Evolutionary conservation across 2,797 vertebrate species (phyloP).

Genomic region (Bradypus variegatus): DNA sequence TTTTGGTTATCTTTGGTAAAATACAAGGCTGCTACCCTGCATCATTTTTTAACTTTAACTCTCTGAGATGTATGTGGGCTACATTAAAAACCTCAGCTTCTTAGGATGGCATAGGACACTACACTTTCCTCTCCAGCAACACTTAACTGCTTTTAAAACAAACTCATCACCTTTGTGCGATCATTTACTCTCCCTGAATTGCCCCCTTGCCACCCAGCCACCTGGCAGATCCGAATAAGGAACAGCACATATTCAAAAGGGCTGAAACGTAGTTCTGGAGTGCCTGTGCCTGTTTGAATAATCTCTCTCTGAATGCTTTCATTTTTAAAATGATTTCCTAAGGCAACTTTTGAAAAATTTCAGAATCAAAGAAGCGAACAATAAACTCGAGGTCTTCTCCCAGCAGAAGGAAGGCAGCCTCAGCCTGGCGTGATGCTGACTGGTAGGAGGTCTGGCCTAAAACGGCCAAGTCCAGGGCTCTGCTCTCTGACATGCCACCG

Average conservation of each 20-base stretch:
- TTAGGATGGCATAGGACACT: not conserved
- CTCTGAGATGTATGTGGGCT: not conserved
- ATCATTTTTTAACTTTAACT: not conserved
- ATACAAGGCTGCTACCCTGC: not conserved
- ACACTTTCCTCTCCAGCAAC: not conserved
- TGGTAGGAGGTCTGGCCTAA: not conserved
- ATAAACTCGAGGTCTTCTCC: not conserved
- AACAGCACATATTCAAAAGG: not conserved
- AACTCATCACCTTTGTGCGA: not conserved
- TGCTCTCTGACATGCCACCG: not conserved
- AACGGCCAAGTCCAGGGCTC: not conserved
- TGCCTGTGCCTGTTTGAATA: not conserved
- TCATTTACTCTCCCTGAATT: not conserved
- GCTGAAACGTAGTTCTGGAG: not conserved
- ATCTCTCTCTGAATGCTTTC: not conserved
- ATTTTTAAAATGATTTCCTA: not conserved
- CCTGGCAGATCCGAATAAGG: not conserved
- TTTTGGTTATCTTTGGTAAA: not conserved
- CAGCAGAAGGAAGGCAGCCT: not conserved
- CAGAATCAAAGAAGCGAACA: not conserved
- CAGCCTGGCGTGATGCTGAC: not conserved
- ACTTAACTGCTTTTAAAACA: not conserved
- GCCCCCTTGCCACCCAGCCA: not conserved
- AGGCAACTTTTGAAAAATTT: not conserved
- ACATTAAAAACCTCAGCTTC: not conserved